phyloP scores from a whole-genome alignment of 2,113 vertebrate genomes.

The Hyla sarda region DNA sequence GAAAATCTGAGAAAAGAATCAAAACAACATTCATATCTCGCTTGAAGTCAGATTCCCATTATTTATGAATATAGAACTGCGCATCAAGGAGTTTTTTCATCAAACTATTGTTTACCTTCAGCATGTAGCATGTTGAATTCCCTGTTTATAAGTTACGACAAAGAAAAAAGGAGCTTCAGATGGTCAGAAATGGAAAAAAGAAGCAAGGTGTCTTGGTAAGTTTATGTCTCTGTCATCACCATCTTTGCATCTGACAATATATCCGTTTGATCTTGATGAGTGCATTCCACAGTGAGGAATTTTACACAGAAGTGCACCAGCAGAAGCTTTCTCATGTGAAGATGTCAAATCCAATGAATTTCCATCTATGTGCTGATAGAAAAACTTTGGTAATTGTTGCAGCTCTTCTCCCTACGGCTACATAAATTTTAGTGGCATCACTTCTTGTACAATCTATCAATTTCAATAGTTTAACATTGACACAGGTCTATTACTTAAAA shows the following conservation, averaged over 20 bases:
- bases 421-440: constrained; percentile 41
- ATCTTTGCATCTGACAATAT: constrained; percentile 44
- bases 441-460: constrained; percentile 27
- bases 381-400: constrained; percentile 54
- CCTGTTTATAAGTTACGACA: constrained; percentile 49
- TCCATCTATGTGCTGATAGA: constrained; percentile 47
- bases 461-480: constrained; percentile 9
- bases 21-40: neutral
- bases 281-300: constrained; percentile 44
- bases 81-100: constrained; percentile 41
- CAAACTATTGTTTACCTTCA: constrained; percentile 57
- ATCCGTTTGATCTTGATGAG: constrained; percentile 25
- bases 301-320: constrained; percentile 47
- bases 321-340: constrained; percentile 51
- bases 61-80: constrained; percentile 47
- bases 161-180: constrained; percentile 45
- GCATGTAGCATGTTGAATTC: constrained; percentile 57
- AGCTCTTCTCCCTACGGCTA: constrained; percentile 13
- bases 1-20: neutral
- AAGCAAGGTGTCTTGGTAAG: neutral
- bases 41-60: constrained; percentile 38
- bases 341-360: constrained; percentile 57
- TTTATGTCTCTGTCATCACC: constrained; percentile 44
- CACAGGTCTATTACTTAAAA: neutral
- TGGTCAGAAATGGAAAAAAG: constrained; percentile 17